Evolutionary conservation across 37 sponge, comb jelly and placozoan genomes (phyloP).

Genomic region (Mnemiopsis leidyi): DNA sequence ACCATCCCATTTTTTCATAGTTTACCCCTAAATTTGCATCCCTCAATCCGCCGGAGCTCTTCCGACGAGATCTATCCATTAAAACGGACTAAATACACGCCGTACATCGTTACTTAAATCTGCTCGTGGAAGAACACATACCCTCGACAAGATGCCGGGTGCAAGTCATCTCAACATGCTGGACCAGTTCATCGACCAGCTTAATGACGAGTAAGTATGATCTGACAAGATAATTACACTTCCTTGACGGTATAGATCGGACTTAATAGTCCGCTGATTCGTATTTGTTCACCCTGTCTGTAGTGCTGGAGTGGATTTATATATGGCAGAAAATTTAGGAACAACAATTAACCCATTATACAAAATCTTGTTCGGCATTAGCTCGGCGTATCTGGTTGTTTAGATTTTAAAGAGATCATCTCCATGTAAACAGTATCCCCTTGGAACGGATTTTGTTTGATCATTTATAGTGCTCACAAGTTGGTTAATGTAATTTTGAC

Average conservation of each 20-base stretch:
- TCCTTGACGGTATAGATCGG: not conserved
- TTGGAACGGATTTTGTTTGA: too few relatives aligned
- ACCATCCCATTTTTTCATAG: not conserved
- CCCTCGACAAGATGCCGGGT: conserved; percentile 58
- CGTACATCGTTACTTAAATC: too few relatives aligned
- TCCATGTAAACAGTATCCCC: too few relatives aligned
- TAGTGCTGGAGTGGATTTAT: not conserved
- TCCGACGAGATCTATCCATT: too few relatives aligned
- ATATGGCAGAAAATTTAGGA: not conserved
- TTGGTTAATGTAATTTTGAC: too few relatives aligned
- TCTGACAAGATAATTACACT: not conserved
- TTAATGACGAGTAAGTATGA: conserved; percentile 56
- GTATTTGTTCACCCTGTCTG: not conserved
- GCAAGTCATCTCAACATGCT: conserved; percentile 55
- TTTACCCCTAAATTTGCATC: not conserved
- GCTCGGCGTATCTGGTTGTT: not conserved
- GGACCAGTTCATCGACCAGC: conserved; percentile 58
- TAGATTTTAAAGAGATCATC: too few relatives aligned
- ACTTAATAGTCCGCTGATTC: too few relatives aligned
- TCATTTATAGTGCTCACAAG: too few relatives aligned
- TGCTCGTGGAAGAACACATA: too few relatives aligned
- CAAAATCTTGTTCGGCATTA: not conserved
- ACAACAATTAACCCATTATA: not conserved
- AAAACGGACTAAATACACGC: too few relatives aligned
- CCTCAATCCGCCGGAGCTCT: too few relatives aligned